A percentile compares a stretch with the other conserved stretches of the same genome.
phyloP scores from a whole-genome alignment of 2,113 vertebrate genomes.

The Budorcas taxicolor region DNA sequence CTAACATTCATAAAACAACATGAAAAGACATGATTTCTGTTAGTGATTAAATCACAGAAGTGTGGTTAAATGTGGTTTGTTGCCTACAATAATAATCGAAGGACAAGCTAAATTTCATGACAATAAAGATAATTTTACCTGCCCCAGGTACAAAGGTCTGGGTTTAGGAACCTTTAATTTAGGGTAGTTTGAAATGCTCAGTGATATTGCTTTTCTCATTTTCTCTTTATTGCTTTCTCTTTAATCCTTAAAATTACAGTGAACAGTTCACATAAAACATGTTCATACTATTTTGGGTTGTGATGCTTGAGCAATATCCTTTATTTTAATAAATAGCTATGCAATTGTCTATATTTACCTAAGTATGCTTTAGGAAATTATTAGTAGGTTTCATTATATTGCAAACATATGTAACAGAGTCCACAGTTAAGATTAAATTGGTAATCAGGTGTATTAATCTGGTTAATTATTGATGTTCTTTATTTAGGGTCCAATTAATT shows the following conservation, averaged over 20 bases:
- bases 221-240: not conserved
- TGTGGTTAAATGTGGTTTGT: not conserved
- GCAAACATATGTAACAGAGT: not conserved
- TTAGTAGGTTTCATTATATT: not conserved
- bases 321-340: not conserved
- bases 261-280: not conserved
- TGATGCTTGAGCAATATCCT: not conserved
- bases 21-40: not conserved
- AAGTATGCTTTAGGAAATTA: conserved; percentile 10
- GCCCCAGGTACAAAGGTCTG: not conserved
- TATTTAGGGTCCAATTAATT: conserved; percentile 27
- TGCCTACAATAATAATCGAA: not conserved
- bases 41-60: not conserved
- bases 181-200: not conserved
- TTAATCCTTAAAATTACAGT: not conserved
- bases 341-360: not conserved
- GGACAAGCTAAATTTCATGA: not conserved
- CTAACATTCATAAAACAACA: not conserved
- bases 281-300: not conserved
- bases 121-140: not conserved
- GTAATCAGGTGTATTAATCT: not conserved
- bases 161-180: not conserved
- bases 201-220: not conserved
- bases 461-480: conserved; percentile 16
- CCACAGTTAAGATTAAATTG: not conserved